Percentiles rank a stretch among this genome's conserved stretches.
Evolutionary conservation across 1,140 invertebrate species (phyloP).

Genomic region (Eueides isabella): DNA sequence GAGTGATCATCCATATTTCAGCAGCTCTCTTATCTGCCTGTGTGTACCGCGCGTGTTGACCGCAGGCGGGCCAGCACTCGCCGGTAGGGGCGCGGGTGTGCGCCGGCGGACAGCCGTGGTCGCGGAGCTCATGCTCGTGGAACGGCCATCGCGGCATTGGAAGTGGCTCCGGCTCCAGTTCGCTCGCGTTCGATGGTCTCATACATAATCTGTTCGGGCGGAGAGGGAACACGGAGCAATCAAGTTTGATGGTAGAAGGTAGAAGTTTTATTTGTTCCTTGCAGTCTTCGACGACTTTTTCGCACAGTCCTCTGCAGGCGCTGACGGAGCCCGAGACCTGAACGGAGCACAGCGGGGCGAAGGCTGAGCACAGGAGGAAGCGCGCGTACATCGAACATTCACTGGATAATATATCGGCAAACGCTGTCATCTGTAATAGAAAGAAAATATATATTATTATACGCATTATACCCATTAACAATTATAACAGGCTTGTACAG

Average conservation of each 20-base stretch:
- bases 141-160: slow-evolving; percentile 66
- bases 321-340: slow-evolving; percentile 93
- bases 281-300: slow-evolving; percentile 90
- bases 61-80: slow-evolving; percentile 85
- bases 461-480: no score
- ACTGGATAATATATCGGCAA: slow-evolving; percentile 90
- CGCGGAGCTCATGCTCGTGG: slow-evolving; percentile 62
- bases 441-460: slow-evolving; percentile 23
- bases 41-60: slow-evolving; percentile 87
- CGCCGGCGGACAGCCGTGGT: slow-evolving; percentile 68
- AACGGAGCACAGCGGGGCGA: slow-evolving; percentile 95
- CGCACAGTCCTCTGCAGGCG: slow-evolving; percentile 93
- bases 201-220: slow-evolving; percentile 83
- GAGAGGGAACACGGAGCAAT: slow-evolving; percentile 86
- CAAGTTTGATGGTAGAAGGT: slow-evolving; percentile 89
- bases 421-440: slow-evolving; percentile 86
- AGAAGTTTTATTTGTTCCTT: slow-evolving; percentile 87
- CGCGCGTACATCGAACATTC: slow-evolving; percentile 93
- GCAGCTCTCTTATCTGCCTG: slow-evolving; percentile 88
- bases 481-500: no score
- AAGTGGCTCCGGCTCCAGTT: slow-evolving; percentile 62
- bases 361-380: slow-evolving; percentile 95
- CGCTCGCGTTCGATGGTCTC: slow-evolving; percentile 78
- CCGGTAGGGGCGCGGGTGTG: slow-evolving; percentile 67
- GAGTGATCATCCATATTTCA: slow-evolving; percentile 91